Evolutionary conservation across 2,888 invertebrate species (phyloP), one percentile per base, ranked within the genome.

Genomic region (Mythimna albipuncta): DNA sequence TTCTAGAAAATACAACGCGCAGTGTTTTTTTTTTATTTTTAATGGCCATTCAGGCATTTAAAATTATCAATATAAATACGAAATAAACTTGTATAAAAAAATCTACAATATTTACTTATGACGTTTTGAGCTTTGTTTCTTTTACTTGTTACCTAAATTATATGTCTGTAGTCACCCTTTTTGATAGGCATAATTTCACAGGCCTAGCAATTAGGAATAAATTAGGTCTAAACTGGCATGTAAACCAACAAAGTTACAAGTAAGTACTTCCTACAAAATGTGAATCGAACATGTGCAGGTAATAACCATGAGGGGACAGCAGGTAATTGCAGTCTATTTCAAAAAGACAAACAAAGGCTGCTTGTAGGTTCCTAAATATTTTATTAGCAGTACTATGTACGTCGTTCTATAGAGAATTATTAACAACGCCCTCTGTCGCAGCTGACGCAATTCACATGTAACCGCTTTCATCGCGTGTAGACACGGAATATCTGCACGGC

Each of bases 371-470:
- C 2, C 11, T 62, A 26, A 72, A 62, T 72, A 72, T 44, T 72
- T 35, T 6, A 44, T 71, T 19, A 64, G 21, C 64, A 52, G 21
- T 58, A n/a, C n/a, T n/a, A 32, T 3, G 19, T 58, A 26, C 11
- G 19, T 32, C 2, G 32, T 72, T 26, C 21, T n/a, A 16, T 21
- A 11, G 35, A 6, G 38, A 32, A 9, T 16, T 54, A 35, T 3
- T 35, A 52, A 50, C 21, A 78, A 11, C 64, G 69, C 66, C 78
- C 66, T 67, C 75, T 75, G 7, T 79, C 19, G 11, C 44, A 64
- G n/a, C 16, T 61, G 55, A 2, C 32, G 26, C 16, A 13, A 57
- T 54, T 57, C 58, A 61, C 64, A 47, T 2, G 19, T 13, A 3
- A 16, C 32, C 6, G 35, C 32, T 19, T 62, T 21, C 13, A 2